phyloP scores from a whole-genome alignment of 1,140 invertebrate genomes.

The Rhopalosiphum padi region DNA sequence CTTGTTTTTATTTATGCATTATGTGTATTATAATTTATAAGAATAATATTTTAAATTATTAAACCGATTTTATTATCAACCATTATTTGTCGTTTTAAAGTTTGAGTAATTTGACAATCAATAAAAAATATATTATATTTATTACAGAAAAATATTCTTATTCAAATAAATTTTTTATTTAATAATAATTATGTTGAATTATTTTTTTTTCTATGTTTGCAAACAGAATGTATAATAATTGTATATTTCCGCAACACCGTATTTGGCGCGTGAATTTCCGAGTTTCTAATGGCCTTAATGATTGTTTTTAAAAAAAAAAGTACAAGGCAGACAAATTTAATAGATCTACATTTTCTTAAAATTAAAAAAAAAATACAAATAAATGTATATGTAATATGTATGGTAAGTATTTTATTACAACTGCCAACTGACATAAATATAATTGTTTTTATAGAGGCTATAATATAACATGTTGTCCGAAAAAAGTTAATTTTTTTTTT shows the following conservation, averaged over 20 bases:
- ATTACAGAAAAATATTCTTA: neutral
- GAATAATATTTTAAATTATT: neutral
- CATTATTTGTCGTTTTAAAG: neutral
- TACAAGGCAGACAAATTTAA: constrained; percentile 5
- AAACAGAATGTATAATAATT: constrained; percentile 28
- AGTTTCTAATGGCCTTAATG: constrained; percentile 55
- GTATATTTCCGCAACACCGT: constrained; percentile 34
- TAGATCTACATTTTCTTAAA: neutral
- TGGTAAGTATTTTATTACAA: neutral
- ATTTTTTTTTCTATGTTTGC: constrained; percentile 11
- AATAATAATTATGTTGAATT: neutral
- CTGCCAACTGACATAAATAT: neutral
- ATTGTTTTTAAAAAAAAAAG: constrained; percentile 17
- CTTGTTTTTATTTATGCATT: neutral
- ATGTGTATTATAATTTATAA: neutral
- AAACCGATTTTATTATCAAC: neutral
- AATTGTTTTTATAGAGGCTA: neutral
- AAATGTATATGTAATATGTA: neutral
- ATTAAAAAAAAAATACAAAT: constrained; percentile 39
- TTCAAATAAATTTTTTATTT: too few species aligned
- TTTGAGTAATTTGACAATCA: neutral
- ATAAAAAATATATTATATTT: neutral
- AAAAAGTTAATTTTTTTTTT: neutral
- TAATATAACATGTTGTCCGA: neutral
- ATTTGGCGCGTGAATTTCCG: constrained; percentile 55